A percentile compares a stretch with the other conserved stretches of the same genome.
Conservation (phyloP, 2,113 vertebrate species). For the Parotia lawesii region DNA sequence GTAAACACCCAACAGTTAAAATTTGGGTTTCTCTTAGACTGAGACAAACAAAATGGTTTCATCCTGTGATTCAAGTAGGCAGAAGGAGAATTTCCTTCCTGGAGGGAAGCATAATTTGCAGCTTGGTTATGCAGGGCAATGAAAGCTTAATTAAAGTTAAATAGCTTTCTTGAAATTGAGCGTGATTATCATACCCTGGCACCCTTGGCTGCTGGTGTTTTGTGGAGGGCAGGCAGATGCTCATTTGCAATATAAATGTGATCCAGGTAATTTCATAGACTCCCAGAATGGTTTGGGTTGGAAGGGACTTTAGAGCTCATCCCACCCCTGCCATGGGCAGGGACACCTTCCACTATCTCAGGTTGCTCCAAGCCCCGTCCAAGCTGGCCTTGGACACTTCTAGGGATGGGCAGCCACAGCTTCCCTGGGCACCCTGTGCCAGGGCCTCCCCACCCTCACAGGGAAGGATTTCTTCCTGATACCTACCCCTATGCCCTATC, state of each 20-base stretch:
- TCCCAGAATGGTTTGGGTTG: not conserved
- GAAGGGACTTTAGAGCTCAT: not conserved
- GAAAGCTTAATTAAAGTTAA: not conserved
- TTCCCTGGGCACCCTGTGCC: not conserved
- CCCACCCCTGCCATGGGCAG: not conserved
- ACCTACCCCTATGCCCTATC: not conserved
- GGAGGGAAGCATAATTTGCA: not conserved
- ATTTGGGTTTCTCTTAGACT: not conserved
- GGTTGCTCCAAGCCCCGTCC: rapidly evolving
- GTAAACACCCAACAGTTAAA: not conserved
- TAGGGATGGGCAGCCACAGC: not conserved
- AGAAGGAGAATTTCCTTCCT: not conserved
- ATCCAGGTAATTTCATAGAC: not conserved
- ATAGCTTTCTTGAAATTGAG: not conserved
- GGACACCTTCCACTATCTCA: not conserved
- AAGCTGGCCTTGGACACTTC: rapidly evolving
- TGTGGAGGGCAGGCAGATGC: not conserved
- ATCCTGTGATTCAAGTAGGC: not conserved
- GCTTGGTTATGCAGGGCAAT: not conserved
- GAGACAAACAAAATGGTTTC: not conserved
- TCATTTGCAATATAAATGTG: not conserved
- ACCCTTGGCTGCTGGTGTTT: not conserved
- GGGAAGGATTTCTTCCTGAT: not conserved
- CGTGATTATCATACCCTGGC: not conserved
- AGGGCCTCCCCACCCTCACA: not conserved